Percentiles rank a stretch among this genome's conserved stretches.
phyloP scores from a whole-genome alignment of 2,797 vertebrate genomes.

The Heteromormyrus szaboi region DNA sequence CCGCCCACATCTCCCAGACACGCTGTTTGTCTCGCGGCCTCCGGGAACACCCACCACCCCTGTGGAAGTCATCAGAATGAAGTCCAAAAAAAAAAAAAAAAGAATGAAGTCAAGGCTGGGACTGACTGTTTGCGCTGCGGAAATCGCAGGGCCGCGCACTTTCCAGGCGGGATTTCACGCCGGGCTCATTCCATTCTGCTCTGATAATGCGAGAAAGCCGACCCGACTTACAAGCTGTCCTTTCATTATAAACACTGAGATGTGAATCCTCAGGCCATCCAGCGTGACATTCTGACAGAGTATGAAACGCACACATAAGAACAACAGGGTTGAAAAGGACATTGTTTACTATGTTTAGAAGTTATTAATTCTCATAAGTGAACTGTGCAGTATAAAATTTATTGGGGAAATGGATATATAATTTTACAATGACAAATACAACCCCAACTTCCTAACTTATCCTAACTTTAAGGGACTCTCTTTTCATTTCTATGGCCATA shows the following conservation, averaged over 20 bases:
- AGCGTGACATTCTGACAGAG: background rate
- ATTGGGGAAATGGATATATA: background rate
- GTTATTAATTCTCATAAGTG: background rate
- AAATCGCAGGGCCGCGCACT: background rate
- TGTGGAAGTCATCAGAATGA: slow-evolving; percentile 12
- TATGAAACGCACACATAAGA: background rate
- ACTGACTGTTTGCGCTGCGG: background rate
- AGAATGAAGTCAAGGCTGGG: background rate
- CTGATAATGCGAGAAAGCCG: background rate
- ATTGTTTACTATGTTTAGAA: background rate
- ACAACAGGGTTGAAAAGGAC: background rate
- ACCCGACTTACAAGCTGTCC: background rate
- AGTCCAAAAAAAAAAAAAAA: background rate
- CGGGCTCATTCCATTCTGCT: background rate
- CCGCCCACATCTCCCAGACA: background rate
- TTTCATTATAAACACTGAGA: background rate
- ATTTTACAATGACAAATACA: background rate
- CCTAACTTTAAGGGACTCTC: background rate
- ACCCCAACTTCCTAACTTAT: background rate
- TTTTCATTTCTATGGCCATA: background rate
- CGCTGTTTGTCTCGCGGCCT: slow-evolving; percentile 16
- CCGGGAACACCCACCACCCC: slow-evolving; percentile 21
- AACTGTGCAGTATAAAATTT: background rate
- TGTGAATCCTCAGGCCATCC: background rate
- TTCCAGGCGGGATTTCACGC: background rate